Evolutionary conservation across 23 tunicate species (phyloP).

Genomic region (Styela plicata): DNA sequence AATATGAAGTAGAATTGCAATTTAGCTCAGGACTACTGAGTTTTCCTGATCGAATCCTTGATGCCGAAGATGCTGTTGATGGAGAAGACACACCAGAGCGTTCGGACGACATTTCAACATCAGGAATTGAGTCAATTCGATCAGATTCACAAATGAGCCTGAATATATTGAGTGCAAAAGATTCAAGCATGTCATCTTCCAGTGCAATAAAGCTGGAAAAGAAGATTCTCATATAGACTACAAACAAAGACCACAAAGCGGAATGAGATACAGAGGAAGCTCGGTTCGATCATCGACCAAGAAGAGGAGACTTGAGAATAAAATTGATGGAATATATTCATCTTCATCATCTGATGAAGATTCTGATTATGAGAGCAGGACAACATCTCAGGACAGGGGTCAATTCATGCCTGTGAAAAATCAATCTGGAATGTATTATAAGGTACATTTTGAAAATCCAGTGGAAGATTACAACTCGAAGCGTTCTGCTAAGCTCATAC

Average conservation of each 20-base stretch:
- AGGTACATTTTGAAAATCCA: slow-evolving; percentile 67
- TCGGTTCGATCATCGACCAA: not conserved
- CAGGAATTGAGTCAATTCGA: slow-evolving; percentile 20
- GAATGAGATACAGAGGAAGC: slow-evolving; percentile 25
- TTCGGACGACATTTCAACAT: slow-evolving; percentile 23
- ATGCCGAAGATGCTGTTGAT: slow-evolving; percentile 77
- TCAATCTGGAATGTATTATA: slow-evolving; percentile 75
- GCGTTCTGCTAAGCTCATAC: slow-evolving; percentile 40
- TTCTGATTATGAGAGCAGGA: slow-evolving; percentile 9
- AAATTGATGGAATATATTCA: not conserved
- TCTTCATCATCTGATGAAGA: slow-evolving; percentile 24
- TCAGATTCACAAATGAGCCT: slow-evolving; percentile 24
- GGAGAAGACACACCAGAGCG: slow-evolving; percentile 77
- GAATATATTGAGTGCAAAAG: not conserved
- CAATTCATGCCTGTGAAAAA: slow-evolving; percentile 63
- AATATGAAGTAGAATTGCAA: slow-evolving; percentile 95
- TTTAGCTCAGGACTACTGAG: slow-evolving; percentile 78
- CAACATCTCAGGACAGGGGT: slow-evolving; percentile 26
- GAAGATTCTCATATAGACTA: not conserved
- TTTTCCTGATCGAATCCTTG: slow-evolving; percentile 72
- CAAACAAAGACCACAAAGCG: not conserved
- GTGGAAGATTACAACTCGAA: slow-evolving; percentile 69
- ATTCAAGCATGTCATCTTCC: not conserved
- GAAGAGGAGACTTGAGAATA: not conserved
- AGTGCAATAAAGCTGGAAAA: slow-evolving; percentile 7